Base-by-base conservation (phyloP, 2,888 invertebrate genomes). In the Drosophila neonasuta region DNA sequence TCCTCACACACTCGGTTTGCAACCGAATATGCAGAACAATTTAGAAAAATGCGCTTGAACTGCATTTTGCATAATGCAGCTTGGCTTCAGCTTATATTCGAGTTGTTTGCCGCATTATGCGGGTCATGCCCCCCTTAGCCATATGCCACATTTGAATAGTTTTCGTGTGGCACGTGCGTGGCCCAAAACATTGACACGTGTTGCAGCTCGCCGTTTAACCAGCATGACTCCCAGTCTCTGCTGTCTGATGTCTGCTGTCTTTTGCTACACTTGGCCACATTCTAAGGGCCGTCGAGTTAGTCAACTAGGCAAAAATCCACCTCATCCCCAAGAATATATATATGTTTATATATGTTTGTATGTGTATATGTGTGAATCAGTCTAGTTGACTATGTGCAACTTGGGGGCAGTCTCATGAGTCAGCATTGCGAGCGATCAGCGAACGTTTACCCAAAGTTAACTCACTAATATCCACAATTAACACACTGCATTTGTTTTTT, bases 1-100 rank as follows among this genome's bases (percentile, higher is more conserved):
- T 74, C 74, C 66, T 69, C 64, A 63, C 41, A 58, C 44, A 44
- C 62, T 68, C 51, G 51, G 44, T 61, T 65, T 83, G 87, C 76
- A 83, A 83, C 78, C 71, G 67, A 76, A 87, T 71, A 78, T 80
- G 62, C 73, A 66, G 52, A 77, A 87, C 80, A 87, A 85, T 76
- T 61, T 83, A 67, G 69, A 83, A 83, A 83, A 85, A 83, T 83
- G 86, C 83, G 83, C 83, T 66, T 57, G 52, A 61, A 70, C 57
- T 70, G 86, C 83, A 85, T 52, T 80, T 82, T 82, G 68, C 62
- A 65, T 36, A 36, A 36, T 55, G 45, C 36, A 29, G 24, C 62
- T 74, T 64, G 51, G 42, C 51, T 45, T 42, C 46, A 49, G 50
- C 32, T 58, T 66, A 34, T 46, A 45, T 64, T 50, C 15, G 41